Evolutionary conservation across 2,113 vertebrate species (phyloP), one percentile per base, ranked within the genome.

Genomic region (Terrapene triunguis): DNA sequence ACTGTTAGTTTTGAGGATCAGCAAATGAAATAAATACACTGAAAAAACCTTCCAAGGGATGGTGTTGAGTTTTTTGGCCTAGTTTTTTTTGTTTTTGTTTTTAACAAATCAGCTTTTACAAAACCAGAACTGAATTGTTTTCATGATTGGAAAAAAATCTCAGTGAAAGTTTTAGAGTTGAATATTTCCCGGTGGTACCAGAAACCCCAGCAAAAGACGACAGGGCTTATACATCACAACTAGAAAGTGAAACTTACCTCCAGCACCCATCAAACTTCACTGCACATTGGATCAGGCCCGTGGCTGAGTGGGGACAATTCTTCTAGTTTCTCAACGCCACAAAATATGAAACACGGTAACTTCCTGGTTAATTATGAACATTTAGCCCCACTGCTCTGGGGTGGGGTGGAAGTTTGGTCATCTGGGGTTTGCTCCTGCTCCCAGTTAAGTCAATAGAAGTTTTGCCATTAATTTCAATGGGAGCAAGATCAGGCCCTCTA

Each of bases 1-100:
- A 29, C 11, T 25, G 25, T 78, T 78, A 7, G 5, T 78, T 24
- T 27, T 27, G 44, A 13, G 10, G 22, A 14, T 42, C 22, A 44
- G 74, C 42, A 47, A 80, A 16, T 21, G 3, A 38, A 87, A 90
- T 0, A 74, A 90, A 88, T 38, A 12, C 10, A 0, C 0, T 0
- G 4, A 4, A 27, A n/a, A 90, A 85, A 1, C 29, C n/a, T 16
- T 55, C 87, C 87, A 5, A 59, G n/a, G 65, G 69, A 32, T 24
- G 12, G 35, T 80, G 57, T 47, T 35, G 78, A 74, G 88, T 50
- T 59, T 19, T 8, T 27, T 6, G 21, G 38, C 72, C 38, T 38
- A 76, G 25, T 2, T 6, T 5, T 10, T 59, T 14, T 35, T 65
- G 35, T 72, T 19, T 32, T 29, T 29, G 32, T 62, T n/a, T 9